Evolutionary conservation across 2,888 invertebrate genomes (phyloP).

Genomic region (Ferrisia virgata): DNA sequence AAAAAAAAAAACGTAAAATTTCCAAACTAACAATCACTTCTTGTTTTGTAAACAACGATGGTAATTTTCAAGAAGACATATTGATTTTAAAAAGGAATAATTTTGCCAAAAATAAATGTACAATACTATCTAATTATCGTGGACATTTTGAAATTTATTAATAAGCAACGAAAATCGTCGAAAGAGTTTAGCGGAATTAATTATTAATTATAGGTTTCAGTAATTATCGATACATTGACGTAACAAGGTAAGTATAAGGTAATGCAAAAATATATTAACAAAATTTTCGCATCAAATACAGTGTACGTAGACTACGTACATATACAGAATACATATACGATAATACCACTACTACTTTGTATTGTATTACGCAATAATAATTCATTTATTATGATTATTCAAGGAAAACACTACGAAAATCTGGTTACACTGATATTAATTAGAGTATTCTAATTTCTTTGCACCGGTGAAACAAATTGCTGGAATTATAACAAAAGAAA

Average conservation of each 20-base stretch:
- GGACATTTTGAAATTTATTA: too few species aligned
- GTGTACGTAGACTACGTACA: not conserved
- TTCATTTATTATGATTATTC: not conserved
- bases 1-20: too few species aligned
- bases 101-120: too few species aligned
- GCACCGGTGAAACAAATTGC: not conserved
- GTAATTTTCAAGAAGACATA: too few species aligned
- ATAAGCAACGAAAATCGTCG: too few species aligned
- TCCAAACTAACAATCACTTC: too few species aligned
- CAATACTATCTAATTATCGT: too few species aligned
- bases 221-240: not conserved
- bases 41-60: too few species aligned
- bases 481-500: not conserved
- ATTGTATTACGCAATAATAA: slow-evolving; percentile 14
- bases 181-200: not conserved
- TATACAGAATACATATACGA: not conserved
- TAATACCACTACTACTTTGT: not conserved
- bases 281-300: not conserved
- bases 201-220: not conserved
- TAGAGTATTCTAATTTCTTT: not conserved
- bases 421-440: slow-evolving; percentile 1
- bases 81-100: too few species aligned
- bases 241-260: not conserved
- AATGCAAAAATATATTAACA: not conserved
- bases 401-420: not conserved